Base-by-base conservation (phyloP, 1,140 invertebrate species). In the Leguminivora glycinivorella region DNA sequence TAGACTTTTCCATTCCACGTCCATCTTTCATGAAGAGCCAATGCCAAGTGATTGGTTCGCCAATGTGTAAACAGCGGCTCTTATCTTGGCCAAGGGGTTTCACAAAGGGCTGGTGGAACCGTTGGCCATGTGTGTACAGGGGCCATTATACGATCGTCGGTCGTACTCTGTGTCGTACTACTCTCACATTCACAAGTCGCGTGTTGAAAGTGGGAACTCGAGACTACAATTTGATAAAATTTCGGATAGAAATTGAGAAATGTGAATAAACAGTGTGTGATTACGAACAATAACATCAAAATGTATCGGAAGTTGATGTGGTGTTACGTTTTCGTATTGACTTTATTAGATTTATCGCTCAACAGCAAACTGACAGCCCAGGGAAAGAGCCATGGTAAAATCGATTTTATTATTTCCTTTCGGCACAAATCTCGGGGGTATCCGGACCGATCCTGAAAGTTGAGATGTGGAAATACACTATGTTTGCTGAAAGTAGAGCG, bases 371-470 rank as follows among this genome's bases (percentile, higher is more conserved):
- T 89, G 85, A 85, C 86, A 83, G 87, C 87, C 52, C 86, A 87
- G 76, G 87, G 89, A 80, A 87, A 91, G 80, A 91, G 86, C 79
- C 86, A 91, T 87, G 89, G 87, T 91, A 91, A 89, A 84, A 88
- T 90, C 87, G 84, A 89, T 89, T 86, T 80, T 72, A 73, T 67
- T 68, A 71, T 70, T 63, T 63, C 26, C 24, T 9, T 63, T 29
- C 58, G 25, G 25, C 22, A 9, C 12, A 31, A 29, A 26, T 63
- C 58, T 31, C 26, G 14, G 58, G 58, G n/a, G 29, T 29, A 29
- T 17, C 58, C 17, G 58, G n/a, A 29, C 7, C 25, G 25, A 29
- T 7, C 25, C n/a, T 29, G 58, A 14, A 29, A 14, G 58, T 17
- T 34, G 34, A 9, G 4, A 29, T n/a, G 58, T 29, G 0, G 14